These are phyloP conservation scores for Capricornis sumatraensis DNA, from an alignment of 2,113 vertebrate species.

Conservation along the genomic window DNA sequence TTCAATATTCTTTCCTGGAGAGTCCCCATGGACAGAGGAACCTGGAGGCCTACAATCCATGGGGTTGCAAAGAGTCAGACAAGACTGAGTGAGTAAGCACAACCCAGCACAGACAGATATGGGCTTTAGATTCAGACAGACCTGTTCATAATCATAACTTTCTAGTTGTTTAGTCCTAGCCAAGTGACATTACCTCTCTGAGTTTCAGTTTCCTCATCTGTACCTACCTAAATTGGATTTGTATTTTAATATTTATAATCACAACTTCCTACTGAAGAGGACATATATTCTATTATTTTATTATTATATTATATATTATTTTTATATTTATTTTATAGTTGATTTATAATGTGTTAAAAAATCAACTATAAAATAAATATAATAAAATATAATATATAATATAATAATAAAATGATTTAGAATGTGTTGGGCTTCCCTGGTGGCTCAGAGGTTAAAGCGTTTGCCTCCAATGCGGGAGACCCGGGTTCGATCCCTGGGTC, in stretches of 20 bases:
- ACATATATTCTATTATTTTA: neutral
- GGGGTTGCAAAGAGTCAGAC: neutral
- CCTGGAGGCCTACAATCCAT: neutral
- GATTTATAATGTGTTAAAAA: neutral
- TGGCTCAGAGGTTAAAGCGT: no score
- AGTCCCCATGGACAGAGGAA: neutral
- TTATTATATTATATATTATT: neutral
- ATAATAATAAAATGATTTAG: no score
- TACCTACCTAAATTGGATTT: neutral
- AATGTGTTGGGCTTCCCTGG: no score
- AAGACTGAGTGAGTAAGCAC: neutral
- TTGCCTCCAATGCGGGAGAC: no score
- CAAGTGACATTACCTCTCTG: neutral
- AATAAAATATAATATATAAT: no score
- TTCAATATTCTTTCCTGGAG: neutral
- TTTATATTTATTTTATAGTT: neutral
- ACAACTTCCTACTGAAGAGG: neutral
- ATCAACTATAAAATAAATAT: no score
- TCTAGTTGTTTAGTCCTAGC: neutral
- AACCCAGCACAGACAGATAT: neutral
- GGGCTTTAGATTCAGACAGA: neutral
- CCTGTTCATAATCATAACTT: neutral
- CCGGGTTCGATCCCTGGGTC: no score
- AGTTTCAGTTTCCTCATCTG: neutral
- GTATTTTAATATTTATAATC: neutral